Evolutionary conservation across 2,888 invertebrate species (phyloP), one percentile per base, ranked within the genome.

Genomic region (Lordiphosa andalusiaca): DNA sequence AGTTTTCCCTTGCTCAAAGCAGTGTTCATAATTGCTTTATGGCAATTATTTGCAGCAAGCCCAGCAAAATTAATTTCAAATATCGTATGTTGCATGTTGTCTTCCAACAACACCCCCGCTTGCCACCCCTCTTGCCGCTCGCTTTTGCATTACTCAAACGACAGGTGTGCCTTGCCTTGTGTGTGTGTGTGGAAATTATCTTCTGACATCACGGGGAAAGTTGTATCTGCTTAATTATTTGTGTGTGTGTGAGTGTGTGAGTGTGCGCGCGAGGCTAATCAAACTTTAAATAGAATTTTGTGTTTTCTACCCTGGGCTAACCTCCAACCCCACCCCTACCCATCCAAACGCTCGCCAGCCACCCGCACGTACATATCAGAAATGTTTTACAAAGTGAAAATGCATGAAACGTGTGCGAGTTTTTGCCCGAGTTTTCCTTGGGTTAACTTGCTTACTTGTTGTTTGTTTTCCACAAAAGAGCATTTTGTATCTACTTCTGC

Each of bases 351-450:
- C 9, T 5, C 16, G 7, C 36, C 6, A 7, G 7, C 36, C 6
- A 7, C 4, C n/a, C 49, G 40, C 74, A 73, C 84, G 77, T 84
- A 81, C 81, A 65, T 68, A 83, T 78, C 80, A 71, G 69, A 83
- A 81, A 78, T 84, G 84, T 78, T 84, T 83, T 78, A 84, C 77
- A 84, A 78, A 78, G 77, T 78, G 77, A 83, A 78, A 78, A 78
- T 71, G 84, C 81, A 73, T 71, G 77, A 73, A 73, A 78, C 77
- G 77, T 78, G 77, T 78, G 82, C 71, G 57, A 61, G 62, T 56
- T 56, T 41, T 50, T 50, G 44, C 61, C 16, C 49, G 52, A 39
- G 60, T 62, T 67, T 78, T 72, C 58, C 44, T 58, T 39, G 60
- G 63, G 70, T 75, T 71, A 74, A 74, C 80, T 78, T 74, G 62